These are phyloP conservation scores for Phasianus colchicus DNA, from an alignment of 2,113 vertebrate species.

Conservation along the genomic window DNA sequence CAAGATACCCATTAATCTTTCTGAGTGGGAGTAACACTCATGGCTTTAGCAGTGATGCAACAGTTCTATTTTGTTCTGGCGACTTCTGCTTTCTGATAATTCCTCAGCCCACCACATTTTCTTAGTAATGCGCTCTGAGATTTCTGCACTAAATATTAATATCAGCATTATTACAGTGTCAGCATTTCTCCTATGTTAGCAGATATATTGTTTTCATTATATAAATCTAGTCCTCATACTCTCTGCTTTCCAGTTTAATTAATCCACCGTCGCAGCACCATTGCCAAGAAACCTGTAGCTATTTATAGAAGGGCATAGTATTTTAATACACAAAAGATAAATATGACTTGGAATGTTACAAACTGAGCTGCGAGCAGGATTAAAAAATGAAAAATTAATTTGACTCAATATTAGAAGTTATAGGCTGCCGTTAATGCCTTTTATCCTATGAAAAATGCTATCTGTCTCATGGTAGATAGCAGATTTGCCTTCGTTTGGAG, in stretches of 20 bases:
- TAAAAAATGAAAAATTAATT: conserved; percentile 16
- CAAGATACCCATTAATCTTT: neutral
- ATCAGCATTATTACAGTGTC: conserved; percentile 54
- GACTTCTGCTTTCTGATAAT: neutral
- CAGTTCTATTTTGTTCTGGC: neutral
- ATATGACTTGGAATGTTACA: conserved; percentile 34
- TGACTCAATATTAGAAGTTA: neutral
- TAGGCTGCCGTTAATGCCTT: neutral
- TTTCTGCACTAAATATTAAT: conserved; percentile 57
- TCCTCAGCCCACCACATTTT: conserved; percentile 25
- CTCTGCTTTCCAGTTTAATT: conserved; percentile 64
- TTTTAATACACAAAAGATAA: conserved; percentile 56
- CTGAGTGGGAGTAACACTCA: neutral
- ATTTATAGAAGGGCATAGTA: conserved; percentile 29
- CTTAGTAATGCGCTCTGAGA: neutral
- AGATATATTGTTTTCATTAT: conserved; percentile 74
- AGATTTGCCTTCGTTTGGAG: neutral
- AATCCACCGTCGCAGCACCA: conserved; percentile 20
- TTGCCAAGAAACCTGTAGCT: conserved; percentile 56
- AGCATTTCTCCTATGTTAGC: conserved; percentile 47
- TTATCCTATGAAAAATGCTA: neutral
- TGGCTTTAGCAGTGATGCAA: neutral
- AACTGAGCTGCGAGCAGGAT: neutral
- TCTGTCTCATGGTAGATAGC: neutral
- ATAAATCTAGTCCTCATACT: conserved; percentile 50